Conservation (phyloP, 2,113 vertebrate species). For the Ammodytes dubius region DNA sequence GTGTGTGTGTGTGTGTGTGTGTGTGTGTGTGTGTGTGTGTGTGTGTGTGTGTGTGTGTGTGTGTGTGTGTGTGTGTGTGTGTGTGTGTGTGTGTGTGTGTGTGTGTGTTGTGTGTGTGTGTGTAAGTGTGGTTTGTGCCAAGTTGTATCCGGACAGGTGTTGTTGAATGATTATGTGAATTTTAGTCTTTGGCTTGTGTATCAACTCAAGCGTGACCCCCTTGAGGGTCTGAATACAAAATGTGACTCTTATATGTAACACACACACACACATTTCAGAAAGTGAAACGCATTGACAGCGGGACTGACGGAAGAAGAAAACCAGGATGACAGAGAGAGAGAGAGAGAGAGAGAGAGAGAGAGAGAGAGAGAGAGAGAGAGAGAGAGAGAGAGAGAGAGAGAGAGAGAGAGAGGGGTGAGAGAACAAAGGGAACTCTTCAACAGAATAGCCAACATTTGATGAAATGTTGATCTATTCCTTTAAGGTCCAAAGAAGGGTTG, state of each 20-base stretch:
- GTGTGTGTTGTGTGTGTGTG: no score
- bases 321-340: constrained; percentile 27
- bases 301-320: constrained; percentile 50
- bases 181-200: neutral
- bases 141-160: neutral
- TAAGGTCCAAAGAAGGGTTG: neutral
- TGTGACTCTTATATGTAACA: constrained; percentile 39
- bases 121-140: neutral
- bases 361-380: constrained; percentile 8
- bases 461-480: no score
- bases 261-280: constrained; percentile 27
- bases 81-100: no score
- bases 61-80: no score
- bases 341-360: constrained; percentile 11
- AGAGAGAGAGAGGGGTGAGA: neutral
- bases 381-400: neutral
- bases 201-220: constrained; percentile 18
- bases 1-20: no score
- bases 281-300: constrained; percentile 32
- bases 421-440: no score
- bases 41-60: no score
- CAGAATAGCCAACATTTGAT: no score
- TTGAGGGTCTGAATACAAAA: constrained; percentile 42
- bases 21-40: no score
- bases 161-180: constrained; percentile 26